Conservation (phyloP, 2,797 vertebrate genomes). For the Coregonus sp. region DNA sequence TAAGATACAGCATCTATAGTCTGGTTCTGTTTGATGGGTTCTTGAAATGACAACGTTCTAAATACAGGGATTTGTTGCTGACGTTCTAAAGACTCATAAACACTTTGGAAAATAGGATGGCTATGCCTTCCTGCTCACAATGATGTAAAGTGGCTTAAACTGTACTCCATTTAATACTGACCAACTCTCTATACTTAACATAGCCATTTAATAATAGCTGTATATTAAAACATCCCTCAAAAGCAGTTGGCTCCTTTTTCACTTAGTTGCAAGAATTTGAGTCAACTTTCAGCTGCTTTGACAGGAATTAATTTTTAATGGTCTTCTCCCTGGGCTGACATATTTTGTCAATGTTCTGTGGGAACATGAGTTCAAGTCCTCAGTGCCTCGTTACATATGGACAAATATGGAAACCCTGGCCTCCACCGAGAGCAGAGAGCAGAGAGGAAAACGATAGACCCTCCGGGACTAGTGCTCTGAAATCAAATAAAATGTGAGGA, state of each 20-base stretch:
- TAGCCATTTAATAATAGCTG: background rate
- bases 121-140: background rate
- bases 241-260: constrained; percentile 57
- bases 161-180: background rate
- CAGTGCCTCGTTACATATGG: constrained; percentile 31
- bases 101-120: background rate
- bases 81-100: background rate
- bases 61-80: background rate
- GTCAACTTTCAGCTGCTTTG: constrained; percentile 54
- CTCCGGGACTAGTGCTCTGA: background rate
- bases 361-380: constrained; percentile 32
- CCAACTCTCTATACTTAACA: background rate
- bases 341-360: constrained; percentile 37
- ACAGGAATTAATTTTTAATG: constrained; percentile 35
- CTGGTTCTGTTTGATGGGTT: background rate
- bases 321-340: background rate
- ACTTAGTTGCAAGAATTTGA: constrained; percentile 42
- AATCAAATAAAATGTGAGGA: background rate
- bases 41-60: no score
- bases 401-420: constrained; percentile 33
- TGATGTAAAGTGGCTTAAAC: background rate
- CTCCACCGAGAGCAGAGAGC: no score
- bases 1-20: background rate
- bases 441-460: constrained; percentile 1
- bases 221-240: constrained; percentile 13